Evolutionary conservation across 2,888 invertebrate species (phyloP).

Genomic region (Caenorhabditis sp.): DNA sequence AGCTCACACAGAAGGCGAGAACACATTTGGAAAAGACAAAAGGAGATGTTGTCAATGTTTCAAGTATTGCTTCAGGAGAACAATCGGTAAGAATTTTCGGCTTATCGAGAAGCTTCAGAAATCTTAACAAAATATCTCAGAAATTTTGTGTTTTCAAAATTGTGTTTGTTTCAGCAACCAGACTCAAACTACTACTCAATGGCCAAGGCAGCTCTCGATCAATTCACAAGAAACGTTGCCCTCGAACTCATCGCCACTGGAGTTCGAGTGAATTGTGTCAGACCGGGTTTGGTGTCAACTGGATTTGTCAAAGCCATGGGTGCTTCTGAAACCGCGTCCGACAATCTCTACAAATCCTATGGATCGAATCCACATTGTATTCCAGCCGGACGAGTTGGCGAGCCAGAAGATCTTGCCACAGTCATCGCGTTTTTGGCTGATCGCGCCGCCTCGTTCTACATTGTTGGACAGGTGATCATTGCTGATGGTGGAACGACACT

Average conservation of each 20-base stretch:
- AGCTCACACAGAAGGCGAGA: conserved; percentile 14
- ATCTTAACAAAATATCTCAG: no score
- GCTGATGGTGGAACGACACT: no score
- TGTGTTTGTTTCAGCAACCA: conserved; percentile 13
- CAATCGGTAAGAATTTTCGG: conserved; percentile 18
- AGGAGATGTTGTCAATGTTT: conserved; percentile 42
- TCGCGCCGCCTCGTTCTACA: not conserved
- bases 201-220: conserved; percentile 26
- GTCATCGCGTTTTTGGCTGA: conserved; percentile 40
- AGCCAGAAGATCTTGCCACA: conserved; percentile 33
- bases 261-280: conserved; percentile 6
- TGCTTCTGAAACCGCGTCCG: not conserved
- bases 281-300: conserved; percentile 8
- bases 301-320: conserved; percentile 19
- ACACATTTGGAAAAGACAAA: conserved; percentile 29
- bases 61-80: conserved; percentile 21
- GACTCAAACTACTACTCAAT: conserved; percentile 12
- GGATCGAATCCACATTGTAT: conserved; percentile 12
- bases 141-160: not conserved
- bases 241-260: conserved; percentile 8
- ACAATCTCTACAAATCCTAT: not conserved
- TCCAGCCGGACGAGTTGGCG: conserved; percentile 11
- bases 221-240: conserved; percentile 22
- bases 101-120: no score
- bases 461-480: no score